Evolutionary conservation across 2,797 vertebrate genomes (phyloP).

Genomic region (Sciaenops ocellatus): DNA sequence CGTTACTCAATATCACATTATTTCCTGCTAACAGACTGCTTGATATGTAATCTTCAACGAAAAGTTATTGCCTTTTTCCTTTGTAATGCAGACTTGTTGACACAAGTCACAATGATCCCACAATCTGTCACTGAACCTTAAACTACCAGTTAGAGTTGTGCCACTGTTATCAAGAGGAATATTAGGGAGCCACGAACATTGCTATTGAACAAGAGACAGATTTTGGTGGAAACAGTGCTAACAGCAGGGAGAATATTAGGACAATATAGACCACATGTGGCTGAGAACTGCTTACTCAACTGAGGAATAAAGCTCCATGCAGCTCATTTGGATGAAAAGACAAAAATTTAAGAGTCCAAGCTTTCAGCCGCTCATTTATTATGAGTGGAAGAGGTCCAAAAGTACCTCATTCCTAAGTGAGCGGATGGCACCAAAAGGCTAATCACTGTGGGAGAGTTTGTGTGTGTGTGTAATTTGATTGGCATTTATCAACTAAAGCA

Average conservation of each 20-base stretch:
- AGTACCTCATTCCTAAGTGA: conserved; percentile 53
- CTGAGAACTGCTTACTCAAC: conserved; percentile 63
- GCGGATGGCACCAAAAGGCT: conserved; percentile 27
- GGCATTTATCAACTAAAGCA: conserved; percentile 38
- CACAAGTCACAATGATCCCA: no score
- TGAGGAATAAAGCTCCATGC: conserved; percentile 49
- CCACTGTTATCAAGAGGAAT: conserved; percentile 2
- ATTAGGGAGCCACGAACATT: conserved; percentile 13
- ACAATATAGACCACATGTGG: conserved; percentile 42
- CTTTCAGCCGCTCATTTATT: conserved; percentile 46
- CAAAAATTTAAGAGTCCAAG: conserved; percentile 52
- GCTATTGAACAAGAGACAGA: conserved; percentile 35
- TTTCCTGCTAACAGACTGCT: not conserved
- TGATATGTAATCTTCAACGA: not conserved
- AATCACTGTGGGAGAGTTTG: conserved; percentile 22
- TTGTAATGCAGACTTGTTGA: not conserved
- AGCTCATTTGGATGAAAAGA: conserved; percentile 61
- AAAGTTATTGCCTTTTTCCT: not conserved
- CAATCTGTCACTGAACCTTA: conserved; percentile 1
- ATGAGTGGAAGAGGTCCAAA: conserved; percentile 54
- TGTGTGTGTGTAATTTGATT: conserved; percentile 15
- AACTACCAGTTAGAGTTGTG: conserved; percentile 6
- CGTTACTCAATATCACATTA: not conserved
- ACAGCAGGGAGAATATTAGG: conserved; percentile 41
- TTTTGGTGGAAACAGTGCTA: conserved; percentile 28